Percentiles rank a stretch among this genome's conserved stretches.
Evolutionary conservation across 2,797 vertebrate genomes (phyloP).

Genomic region (Megalops cyprinoides): DNA sequence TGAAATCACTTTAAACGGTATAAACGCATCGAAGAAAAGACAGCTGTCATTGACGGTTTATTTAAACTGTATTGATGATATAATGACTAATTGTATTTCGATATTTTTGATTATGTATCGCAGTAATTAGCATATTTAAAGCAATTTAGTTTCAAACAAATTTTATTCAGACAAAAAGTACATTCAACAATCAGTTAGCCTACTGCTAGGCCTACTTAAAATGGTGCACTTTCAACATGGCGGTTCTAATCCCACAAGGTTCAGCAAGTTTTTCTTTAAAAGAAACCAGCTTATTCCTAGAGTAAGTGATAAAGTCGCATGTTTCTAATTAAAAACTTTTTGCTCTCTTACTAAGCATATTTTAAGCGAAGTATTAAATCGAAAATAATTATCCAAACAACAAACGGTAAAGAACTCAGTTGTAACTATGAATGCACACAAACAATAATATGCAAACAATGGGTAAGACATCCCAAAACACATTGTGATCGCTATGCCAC

Average conservation of each 20-base stretch:
- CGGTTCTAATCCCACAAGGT: no score
- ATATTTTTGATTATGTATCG: no score
- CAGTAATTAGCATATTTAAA: no score
- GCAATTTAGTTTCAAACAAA: no score
- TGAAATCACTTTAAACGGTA: not conserved
- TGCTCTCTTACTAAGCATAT: not conserved
- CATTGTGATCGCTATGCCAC: no score
- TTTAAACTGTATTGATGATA: conserved; percentile 2
- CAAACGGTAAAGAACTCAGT: no score
- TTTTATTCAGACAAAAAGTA: no score
- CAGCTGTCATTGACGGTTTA: not conserved
- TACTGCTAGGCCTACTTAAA: conserved; percentile 48
- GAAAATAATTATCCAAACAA: not conserved
- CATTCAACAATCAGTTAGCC: no score
- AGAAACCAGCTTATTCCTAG: not conserved
- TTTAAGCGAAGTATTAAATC: not conserved
- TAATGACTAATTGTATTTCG: no score
- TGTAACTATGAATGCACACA: no score
- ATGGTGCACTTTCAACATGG: conserved; percentile 43
- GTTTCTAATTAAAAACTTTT: not conserved
- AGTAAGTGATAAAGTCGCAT: not conserved
- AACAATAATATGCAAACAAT: no score
- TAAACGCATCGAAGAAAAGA: not conserved
- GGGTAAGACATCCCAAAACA: no score
- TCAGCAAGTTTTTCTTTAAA: not conserved